phyloP scores from a whole-genome alignment of 2,888 invertebrate species.

The Eudasyphora cyanicolor region DNA sequence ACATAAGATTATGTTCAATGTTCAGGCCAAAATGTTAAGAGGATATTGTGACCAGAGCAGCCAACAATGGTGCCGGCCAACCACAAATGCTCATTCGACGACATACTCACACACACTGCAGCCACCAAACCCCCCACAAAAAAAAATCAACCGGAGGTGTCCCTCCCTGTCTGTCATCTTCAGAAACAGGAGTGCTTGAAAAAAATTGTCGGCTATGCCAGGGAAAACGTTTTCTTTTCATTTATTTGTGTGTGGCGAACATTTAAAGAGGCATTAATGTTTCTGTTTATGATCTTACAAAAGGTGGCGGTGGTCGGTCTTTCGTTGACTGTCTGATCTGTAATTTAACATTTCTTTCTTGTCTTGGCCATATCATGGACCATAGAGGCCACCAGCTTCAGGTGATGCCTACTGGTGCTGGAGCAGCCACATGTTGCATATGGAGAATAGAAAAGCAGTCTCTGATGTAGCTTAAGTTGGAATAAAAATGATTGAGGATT shows the following conservation, averaged over 20 bases:
- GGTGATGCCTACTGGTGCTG: background rate
- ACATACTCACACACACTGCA: conserved; percentile 34
- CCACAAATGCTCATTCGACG: conserved; percentile 59
- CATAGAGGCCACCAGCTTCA: background rate
- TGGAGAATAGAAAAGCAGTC: background rate
- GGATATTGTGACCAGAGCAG: conserved; percentile 60
- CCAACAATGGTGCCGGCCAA: conserved; percentile 17
- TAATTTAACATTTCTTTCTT: conserved; percentile 48
- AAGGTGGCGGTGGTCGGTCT: conserved; percentile 44
- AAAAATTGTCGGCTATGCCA: background rate
- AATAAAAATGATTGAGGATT: conserved; percentile 30
- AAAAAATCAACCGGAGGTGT: no score
- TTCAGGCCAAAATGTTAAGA: conserved; percentile 42
- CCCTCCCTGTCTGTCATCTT: background rate
- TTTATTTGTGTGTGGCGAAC: background rate
- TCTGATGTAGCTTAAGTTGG: background rate
- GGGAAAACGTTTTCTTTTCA: conserved; percentile 11
- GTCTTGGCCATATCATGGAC: no score
- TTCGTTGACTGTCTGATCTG: conserved; percentile 60
- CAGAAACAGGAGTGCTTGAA: background rate
- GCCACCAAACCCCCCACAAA: background rate
- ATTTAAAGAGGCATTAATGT: conserved; percentile 58
- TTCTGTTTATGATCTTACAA: conserved; percentile 61
- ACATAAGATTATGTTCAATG: conserved; percentile 75
- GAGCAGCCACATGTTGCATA: background rate